Percentiles rank a stretch among this genome's conserved stretches.
phyloP scores from a whole-genome alignment of 1,140 invertebrate genomes.

The Anagrus nilaparvatae region DNA sequence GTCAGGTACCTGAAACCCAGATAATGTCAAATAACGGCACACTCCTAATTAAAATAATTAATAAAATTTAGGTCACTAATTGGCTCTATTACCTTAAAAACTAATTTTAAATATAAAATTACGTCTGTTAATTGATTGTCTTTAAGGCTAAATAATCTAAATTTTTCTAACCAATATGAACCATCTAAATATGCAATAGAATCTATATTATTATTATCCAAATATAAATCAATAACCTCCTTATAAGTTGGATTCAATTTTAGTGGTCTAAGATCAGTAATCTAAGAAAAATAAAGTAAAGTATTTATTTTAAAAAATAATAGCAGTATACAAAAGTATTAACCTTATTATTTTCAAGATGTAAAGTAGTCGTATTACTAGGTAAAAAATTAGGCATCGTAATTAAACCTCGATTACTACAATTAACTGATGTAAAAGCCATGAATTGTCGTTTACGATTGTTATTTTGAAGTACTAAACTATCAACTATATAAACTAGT shows the following conservation, averaged over 20 bases:
- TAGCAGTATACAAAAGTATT: background rate
- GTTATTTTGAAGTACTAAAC: background rate
- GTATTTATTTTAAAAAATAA: background rate
- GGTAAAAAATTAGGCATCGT: slow-evolving; percentile 46
- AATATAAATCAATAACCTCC: slow-evolving; percentile 57
- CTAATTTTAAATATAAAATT: no score
- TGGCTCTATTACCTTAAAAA: no score
- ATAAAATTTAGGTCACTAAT: no score
- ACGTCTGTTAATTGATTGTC: slow-evolving; percentile 64
- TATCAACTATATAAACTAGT: slow-evolving; percentile 37
- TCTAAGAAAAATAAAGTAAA: slow-evolving; percentile 36
- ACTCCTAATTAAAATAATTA: no score
- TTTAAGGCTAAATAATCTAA: slow-evolving; percentile 61
- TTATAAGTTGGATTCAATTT: slow-evolving; percentile 54
- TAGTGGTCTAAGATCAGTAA: slow-evolving; percentile 50
- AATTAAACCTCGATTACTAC: slow-evolving; percentile 40
- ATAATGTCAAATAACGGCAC: no score
- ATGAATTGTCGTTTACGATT: slow-evolving; percentile 37
- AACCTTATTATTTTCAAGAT: slow-evolving; percentile 47
- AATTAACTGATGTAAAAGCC: slow-evolving; percentile 45
- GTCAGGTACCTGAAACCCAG: no score
- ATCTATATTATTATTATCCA: slow-evolving; percentile 64
- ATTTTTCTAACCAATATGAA: slow-evolving; percentile 63
- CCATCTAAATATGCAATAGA: slow-evolving; percentile 63
- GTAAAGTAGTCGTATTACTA: slow-evolving; percentile 45